Conservation (phyloP, 2,113 vertebrate species). For the Mastomys natalensis region DNA sequence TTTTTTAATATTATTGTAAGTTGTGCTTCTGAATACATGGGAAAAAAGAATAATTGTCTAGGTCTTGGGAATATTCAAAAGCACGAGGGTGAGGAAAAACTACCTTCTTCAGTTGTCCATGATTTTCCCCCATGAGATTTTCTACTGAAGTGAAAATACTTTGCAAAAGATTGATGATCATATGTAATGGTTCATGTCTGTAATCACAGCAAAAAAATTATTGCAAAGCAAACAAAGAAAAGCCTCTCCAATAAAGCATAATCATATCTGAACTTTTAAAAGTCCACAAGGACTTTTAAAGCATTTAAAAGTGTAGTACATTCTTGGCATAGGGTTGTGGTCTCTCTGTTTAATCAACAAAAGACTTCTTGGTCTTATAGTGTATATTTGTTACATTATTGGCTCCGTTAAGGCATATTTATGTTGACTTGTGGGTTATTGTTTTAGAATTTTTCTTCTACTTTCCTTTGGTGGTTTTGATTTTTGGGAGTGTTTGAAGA, state of each 20-base stretch:
- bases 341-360: neutral
- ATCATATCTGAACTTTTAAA: neutral
- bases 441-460: neutral
- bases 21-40: neutral
- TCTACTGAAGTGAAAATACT: neutral
- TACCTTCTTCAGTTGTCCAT: neutral
- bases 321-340: neutral
- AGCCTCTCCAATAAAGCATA: neutral
- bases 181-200: neutral
- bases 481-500: slow-evolving; percentile 46
- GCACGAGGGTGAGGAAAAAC: neutral
- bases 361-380: slow-evolving; percentile 16
- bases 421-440: neutral
- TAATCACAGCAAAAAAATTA: neutral
- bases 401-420: neutral
- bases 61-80: neutral
- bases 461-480: neutral
- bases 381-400: neutral
- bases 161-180: slow-evolving; percentile 5
- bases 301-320: neutral
- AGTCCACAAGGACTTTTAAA: neutral
- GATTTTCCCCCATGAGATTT: neutral
- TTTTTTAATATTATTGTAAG: neutral
- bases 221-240: neutral
- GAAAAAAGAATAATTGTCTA: neutral